phyloP scores from a whole-genome alignment of 2,113 vertebrate species.

The Dermatemys mawii region DNA sequence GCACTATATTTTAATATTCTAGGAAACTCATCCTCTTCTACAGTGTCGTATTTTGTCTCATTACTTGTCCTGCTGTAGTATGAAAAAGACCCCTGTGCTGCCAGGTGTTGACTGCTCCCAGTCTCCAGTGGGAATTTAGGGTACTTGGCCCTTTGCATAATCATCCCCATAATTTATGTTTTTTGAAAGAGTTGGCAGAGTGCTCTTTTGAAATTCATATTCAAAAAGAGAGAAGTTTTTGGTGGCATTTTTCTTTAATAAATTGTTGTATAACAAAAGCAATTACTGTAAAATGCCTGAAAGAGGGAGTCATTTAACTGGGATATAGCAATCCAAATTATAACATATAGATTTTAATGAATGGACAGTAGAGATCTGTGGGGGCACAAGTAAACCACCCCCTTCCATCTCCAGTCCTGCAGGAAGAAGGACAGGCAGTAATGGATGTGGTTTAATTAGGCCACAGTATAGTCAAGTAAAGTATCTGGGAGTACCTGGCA shows the following conservation, averaged over 20 bases:
- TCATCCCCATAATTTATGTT: rapidly evolving
- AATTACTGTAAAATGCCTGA: neutral
- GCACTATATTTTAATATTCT: neutral
- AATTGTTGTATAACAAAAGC: neutral
- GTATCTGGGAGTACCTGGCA: neutral
- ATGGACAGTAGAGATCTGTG: neutral
- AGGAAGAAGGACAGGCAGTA: too few species aligned
- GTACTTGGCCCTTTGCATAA: neutral
- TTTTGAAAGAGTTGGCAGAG: neutral
- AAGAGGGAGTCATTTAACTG: neutral
- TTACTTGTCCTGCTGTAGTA: neutral
- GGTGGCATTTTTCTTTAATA: neutral
- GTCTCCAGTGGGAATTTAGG: neutral
- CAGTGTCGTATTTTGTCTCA: neutral
- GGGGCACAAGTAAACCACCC: neutral
- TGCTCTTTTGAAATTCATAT: neutral
- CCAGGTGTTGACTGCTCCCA: rapidly evolving
- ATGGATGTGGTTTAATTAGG: neutral
- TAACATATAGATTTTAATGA: neutral
- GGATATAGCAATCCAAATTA: neutral
- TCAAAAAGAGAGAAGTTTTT: neutral
- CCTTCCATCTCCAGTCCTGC: neutral
- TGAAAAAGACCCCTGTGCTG: neutral
- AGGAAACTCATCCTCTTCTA: neutral
- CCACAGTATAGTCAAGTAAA: neutral